Evolutionary conservation across 1,140 invertebrate genomes (phyloP).

Genomic region (Drosophila sp.): DNA sequence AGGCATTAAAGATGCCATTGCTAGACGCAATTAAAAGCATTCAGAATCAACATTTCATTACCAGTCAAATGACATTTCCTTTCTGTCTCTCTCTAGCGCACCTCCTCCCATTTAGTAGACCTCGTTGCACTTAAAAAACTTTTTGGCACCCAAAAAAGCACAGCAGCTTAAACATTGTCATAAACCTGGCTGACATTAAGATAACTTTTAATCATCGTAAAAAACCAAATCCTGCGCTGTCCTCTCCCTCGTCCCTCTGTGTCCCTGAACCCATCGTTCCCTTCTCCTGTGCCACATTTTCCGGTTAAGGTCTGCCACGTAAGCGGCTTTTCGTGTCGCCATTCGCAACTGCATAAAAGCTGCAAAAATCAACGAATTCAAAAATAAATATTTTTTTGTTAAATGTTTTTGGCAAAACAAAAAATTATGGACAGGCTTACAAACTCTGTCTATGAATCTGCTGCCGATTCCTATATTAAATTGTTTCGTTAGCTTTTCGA

Average conservation of each 20-base stretch:
- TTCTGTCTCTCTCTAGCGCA: neutral
- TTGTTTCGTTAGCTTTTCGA: constrained; percentile 49
- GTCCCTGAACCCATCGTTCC: neutral
- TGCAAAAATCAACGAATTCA: constrained; percentile 35
- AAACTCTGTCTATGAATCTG: constrained; percentile 18
- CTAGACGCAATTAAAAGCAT: constrained; percentile 82
- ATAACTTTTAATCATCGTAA: constrained; percentile 81
- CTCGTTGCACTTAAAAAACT: constrained; percentile 28
- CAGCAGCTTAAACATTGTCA: constrained; percentile 63
- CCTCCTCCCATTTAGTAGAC: neutral
- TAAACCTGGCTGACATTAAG: constrained; percentile 77
- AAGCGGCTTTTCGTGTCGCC: constrained; percentile 75
- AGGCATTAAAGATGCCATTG: constrained; percentile 75
- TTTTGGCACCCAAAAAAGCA: constrained; percentile 46
- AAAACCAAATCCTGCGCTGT: constrained; percentile 42
- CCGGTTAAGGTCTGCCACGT: constrained; percentile 56
- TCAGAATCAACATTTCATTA: constrained; percentile 77
- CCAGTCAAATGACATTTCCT: constrained; percentile 58
- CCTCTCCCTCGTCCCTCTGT: neutral
- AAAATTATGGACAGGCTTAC: constrained; percentile 47
- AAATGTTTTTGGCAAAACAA: constrained; percentile 35
- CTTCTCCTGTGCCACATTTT: constrained; percentile 8
- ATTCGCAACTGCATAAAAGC: constrained; percentile 57
- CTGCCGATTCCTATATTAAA: constrained; percentile 56
- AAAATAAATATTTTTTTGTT: constrained; percentile 55